These are phyloP conservation scores for Palythoa heliodiscus DNA, from an alignment of 92 coral and sea anemone genomes.

Conservation along the genomic window DNA sequence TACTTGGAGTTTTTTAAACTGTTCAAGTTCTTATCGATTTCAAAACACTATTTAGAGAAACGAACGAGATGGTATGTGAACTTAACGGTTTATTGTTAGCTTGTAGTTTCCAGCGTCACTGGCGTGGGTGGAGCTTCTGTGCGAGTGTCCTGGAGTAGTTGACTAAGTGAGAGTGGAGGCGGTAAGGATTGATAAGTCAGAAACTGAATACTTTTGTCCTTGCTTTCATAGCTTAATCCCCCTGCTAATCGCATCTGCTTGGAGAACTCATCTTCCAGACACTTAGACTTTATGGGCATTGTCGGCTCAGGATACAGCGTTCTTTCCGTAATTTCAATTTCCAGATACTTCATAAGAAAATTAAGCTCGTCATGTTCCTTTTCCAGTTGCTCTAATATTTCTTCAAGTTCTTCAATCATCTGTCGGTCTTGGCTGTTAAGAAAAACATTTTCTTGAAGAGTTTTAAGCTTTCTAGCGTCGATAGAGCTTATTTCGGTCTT, in stretches of 20 bases:
- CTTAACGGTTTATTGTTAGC: neutral
- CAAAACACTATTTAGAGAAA: neutral
- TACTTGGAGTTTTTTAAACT: neutral
- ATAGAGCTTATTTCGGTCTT: constrained; percentile 60
- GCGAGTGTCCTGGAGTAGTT: constrained; percentile 25
- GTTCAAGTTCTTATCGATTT: neutral
- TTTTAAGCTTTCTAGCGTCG: constrained; percentile 51
- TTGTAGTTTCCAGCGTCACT: neutral
- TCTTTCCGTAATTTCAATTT: constrained; percentile 86
- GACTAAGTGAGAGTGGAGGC: constrained; percentile 85
- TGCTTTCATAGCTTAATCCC: constrained; percentile 84
- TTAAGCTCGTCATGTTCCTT: constrained; percentile 75
- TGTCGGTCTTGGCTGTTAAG: constrained; percentile 76
- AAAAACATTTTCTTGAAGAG: constrained; percentile 54
- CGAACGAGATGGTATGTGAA: neutral
- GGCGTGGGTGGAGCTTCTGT: neutral
- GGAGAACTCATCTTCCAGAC: constrained; percentile 86
- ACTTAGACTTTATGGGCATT: constrained; percentile 61
- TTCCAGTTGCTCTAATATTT: constrained; percentile 69
- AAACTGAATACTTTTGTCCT: constrained; percentile 74
- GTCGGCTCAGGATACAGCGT: constrained; percentile 88
- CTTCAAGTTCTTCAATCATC: constrained; percentile 82
- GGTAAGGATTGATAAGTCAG: constrained; percentile 86
- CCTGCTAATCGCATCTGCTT: constrained; percentile 91
- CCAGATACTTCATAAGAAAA: constrained; percentile 77